Conservation (phyloP, 2,113 vertebrate species). For the Suncus etruscus region DNA sequence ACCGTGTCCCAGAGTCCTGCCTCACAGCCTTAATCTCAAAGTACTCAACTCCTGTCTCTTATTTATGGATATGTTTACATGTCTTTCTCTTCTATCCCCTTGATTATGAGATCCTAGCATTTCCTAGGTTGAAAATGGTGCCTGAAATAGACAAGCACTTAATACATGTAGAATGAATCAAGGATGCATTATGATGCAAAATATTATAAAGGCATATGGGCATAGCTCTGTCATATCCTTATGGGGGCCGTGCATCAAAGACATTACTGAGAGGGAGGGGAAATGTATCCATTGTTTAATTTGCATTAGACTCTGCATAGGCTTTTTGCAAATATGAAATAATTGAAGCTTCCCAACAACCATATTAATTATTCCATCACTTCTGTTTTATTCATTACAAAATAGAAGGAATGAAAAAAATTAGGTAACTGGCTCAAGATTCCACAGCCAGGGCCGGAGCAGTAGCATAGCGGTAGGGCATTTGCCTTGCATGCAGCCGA, state of each 20-base stretch:
- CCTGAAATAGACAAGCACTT: neutral
- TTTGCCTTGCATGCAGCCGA: too few relatives aligned
- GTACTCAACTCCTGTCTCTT: neutral
- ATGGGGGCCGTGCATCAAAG: neutral
- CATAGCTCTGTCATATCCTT: neutral
- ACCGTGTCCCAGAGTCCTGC: neutral
- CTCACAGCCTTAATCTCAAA: neutral
- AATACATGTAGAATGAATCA: neutral
- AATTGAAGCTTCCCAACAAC: neutral
- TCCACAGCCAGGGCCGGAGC: too few relatives aligned
- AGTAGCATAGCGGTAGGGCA: too few relatives aligned
- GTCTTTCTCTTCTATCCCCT: neutral
- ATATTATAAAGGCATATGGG: neutral
- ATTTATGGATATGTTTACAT: neutral
- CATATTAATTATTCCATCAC: accelerated
- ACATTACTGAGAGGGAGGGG: neutral
- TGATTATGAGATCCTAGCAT: neutral
- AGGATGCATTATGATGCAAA: neutral
- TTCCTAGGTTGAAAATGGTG: neutral
- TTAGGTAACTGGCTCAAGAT: neutral
- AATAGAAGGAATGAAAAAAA: neutral
- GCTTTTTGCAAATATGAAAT: neutral
- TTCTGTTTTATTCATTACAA: neutral
- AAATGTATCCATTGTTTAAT: neutral
- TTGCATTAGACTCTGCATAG: neutral